Percentiles rank a stretch among this genome's conserved stretches.
phyloP scores from a whole-genome alignment of 2,113 vertebrate species.

The Scartelaos histophorus region DNA sequence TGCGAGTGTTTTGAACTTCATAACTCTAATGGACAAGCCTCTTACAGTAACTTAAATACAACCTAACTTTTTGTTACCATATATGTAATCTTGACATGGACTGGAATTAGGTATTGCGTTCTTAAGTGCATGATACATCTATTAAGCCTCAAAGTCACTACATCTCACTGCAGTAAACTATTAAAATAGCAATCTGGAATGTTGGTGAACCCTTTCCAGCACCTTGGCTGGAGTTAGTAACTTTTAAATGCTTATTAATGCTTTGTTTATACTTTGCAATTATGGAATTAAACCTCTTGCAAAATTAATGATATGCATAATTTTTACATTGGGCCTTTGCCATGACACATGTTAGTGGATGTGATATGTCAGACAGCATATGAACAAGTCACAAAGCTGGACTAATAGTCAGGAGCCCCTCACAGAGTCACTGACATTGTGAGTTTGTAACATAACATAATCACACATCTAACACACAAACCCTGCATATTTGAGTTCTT shows the following conservation, averaged over 20 bases:
- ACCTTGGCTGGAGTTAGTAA: background rate
- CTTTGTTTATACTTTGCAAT: background rate
- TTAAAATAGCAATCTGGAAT: background rate
- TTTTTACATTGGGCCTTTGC: background rate
- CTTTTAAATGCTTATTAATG: background rate
- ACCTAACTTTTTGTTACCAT: background rate
- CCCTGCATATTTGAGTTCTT: no score
- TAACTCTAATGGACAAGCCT: background rate
- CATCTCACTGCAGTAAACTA: background rate
- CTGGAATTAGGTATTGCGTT: background rate
- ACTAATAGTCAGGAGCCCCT: background rate
- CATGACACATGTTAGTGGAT: background rate
- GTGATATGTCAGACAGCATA: background rate
- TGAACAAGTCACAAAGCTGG: background rate
- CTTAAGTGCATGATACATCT: background rate
- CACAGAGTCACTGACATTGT: background rate
- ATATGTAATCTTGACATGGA: background rate
- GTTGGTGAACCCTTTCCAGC: background rate
- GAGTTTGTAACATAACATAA: no score
- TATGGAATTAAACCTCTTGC: no score
- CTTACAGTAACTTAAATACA: background rate
- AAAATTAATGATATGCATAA: no score
- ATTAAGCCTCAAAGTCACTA: background rate
- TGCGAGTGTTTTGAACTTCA: conserved; percentile 25
- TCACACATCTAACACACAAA: no score